Base-by-base conservation (phyloP, 2,888 invertebrate genomes). In the Orchesellides sinensis region DNA sequence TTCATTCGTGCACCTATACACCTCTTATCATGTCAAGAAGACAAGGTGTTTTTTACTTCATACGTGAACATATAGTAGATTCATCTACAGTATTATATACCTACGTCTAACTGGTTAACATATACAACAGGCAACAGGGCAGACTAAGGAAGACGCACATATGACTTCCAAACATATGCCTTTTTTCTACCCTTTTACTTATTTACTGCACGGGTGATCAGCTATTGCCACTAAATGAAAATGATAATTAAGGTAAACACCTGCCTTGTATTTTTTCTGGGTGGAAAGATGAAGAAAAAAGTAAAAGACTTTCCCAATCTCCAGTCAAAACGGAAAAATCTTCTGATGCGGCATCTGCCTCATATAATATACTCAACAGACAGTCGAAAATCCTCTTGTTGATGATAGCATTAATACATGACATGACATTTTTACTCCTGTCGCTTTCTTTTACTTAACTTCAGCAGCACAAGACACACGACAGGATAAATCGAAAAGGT, bases 211-310 rank as follows among this genome's bases (percentile, higher is more conserved):
- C 40, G 56, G 75, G 66, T 75, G 66, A 75, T 65, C 75, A 65
- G 75, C 23, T 8, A 8, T 21, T 73, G 63, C 35, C 32, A 63
- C 52, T 72, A 75, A 72, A 66, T 66, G 75, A 75, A 75, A 75
- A 75, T 75, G 75, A 75, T 75, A 75, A 75, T 75, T 75, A 75
- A 75, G 66, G 54, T 75, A 75, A 75, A 75, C 75, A 75, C 75
- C 75, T 75, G 75, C 75, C 75, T 75, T n/a, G n/a, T n/a, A n/a
- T n/a, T n/a, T n/a, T 75, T 75, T 75, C 23, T 63, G 54, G 66
- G 29, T 25, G 74, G 35, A 65, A 74, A 56, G 35, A 72, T 45
- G 35, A 45, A 40, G 40, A 40, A 25, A 72, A 70, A 45, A 19
- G 27, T 40, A 35, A 8, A 74, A 65, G 74, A 61, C 3, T 12